These are phyloP conservation scores for Aspidiotus destructor DNA, from an alignment of 2,888 invertebrate species.

Conservation along the genomic window DNA sequence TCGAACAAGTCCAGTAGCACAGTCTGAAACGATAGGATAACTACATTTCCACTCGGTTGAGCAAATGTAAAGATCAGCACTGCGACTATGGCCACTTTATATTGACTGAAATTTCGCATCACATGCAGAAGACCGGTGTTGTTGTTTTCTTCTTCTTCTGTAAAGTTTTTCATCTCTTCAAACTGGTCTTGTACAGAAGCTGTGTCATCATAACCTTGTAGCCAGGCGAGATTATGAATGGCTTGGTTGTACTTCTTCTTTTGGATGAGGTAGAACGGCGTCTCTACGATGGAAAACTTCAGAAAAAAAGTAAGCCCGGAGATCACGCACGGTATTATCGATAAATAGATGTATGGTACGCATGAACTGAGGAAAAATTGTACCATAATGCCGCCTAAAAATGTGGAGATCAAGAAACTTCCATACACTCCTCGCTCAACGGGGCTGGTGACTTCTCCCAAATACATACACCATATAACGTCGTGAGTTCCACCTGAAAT, in stretches of 20 bases:
- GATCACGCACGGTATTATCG: neutral
- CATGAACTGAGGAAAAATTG: conserved; percentile 36
- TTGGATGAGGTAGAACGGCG: conserved; percentile 1
- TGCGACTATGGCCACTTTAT: no score
- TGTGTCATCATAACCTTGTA: neutral
- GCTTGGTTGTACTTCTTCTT: neutral
- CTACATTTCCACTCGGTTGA: no score
- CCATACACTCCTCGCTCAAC: conserved; percentile 36
- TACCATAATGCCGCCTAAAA: conserved; percentile 36
- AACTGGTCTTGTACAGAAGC: conserved; percentile 8
- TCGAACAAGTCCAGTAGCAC: no score
- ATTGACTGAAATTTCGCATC: no score
- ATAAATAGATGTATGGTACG: conserved; percentile 31
- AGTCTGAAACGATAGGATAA: no score
- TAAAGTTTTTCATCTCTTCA: neutral
- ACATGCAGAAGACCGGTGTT: no score
- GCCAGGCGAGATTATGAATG: conserved; percentile 9
- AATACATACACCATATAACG: conserved; percentile 36
- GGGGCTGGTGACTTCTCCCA: conserved; percentile 36
- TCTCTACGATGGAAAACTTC: neutral
- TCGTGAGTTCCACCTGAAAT: conserved; percentile 37
- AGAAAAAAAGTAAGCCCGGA: neutral
- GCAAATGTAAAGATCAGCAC: no score
- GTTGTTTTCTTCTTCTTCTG: conserved; percentile 6
- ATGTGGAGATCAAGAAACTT: conserved; percentile 36